phyloP scores from a whole-genome alignment of 2,797 vertebrate genomes.

The Muscicapa comitata region DNA sequence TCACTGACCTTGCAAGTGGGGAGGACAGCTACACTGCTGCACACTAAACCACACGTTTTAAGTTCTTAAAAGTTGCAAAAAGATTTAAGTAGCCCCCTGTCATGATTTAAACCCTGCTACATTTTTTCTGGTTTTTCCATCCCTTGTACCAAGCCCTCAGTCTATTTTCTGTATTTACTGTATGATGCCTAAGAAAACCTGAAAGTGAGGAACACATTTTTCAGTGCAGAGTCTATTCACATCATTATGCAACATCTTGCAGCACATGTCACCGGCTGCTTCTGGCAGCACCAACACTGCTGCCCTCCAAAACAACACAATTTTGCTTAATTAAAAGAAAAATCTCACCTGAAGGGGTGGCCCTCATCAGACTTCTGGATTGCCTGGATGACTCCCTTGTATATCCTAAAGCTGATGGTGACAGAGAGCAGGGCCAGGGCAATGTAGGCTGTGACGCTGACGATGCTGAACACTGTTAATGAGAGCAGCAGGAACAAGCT shows the following conservation, averaged over 20 bases:
- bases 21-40: not conserved
- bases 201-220: not conserved
- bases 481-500: slow-evolving; percentile 92
- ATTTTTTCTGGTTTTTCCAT: not conserved
- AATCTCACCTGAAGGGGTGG: slow-evolving; percentile 93
- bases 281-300: not conserved
- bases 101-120: not conserved
- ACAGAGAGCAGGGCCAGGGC: slow-evolving; percentile 91
- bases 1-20: not conserved
- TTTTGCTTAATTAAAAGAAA: not conserved
- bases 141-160: not conserved
- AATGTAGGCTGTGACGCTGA: slow-evolving; percentile 91
- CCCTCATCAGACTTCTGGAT: slow-evolving; percentile 97
- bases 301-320: not conserved
- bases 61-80: not conserved
- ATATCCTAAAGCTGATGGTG: slow-evolving; percentile 96
- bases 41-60: rapidly evolving
- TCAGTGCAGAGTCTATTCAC: not conserved
- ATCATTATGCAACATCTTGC: not conserved
- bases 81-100: rapidly evolving
- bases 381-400: slow-evolving; percentile 95
- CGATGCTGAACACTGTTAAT: slow-evolving; percentile 93
- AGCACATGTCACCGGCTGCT: not conserved
- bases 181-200: not conserved
- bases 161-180: not conserved